These are phyloP conservation scores for Pachypeltis micranthus DNA, from an alignment of 1,140 invertebrate genomes.

Conservation along the genomic window DNA sequence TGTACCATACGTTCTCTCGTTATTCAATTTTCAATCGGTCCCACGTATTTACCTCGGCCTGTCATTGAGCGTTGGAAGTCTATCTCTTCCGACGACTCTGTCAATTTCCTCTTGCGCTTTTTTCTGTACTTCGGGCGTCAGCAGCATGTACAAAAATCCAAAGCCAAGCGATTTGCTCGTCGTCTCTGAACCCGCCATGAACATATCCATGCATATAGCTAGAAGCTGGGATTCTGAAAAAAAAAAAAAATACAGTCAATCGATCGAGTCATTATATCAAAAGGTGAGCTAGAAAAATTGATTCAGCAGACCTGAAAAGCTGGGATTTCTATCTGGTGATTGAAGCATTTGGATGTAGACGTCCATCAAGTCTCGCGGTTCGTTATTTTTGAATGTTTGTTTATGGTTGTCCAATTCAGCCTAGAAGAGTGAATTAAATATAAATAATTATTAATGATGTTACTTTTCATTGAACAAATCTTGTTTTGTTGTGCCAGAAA, in stretches of 20 bases:
- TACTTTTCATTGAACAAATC: too few species aligned
- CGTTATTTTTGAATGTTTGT: slow-evolving; percentile 44
- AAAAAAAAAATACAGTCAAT: slow-evolving; percentile 24
- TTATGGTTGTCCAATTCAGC: slow-evolving; percentile 64
- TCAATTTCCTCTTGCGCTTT: slow-evolving; percentile 73
- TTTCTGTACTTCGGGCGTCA: slow-evolving; percentile 63
- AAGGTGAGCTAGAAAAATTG: not conserved
- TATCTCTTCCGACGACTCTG: slow-evolving; percentile 50
- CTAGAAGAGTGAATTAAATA: slow-evolving; percentile 29
- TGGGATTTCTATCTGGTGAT: slow-evolving; percentile 33
- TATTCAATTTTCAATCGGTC: too few species aligned
- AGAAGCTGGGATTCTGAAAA: slow-evolving; percentile 52
- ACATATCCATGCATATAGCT: slow-evolving; percentile 66
- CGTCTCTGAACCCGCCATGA: slow-evolving; percentile 72
- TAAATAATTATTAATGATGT: too few species aligned
- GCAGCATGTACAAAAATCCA: slow-evolving; percentile 61
- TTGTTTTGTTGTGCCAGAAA: too few species aligned
- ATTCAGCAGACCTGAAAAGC: slow-evolving; percentile 34
- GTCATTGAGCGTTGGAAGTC: slow-evolving; percentile 55
- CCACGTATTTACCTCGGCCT: slow-evolving; percentile 46
- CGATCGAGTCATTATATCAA: not conserved
- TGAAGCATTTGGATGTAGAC: slow-evolving; percentile 58
- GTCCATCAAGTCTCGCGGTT: slow-evolving; percentile 73
- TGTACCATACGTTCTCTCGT: too few species aligned
- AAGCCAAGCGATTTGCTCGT: slow-evolving; percentile 65